phyloP scores from a whole-genome alignment of 2,888 invertebrate species.

The Agrochola lota region DNA sequence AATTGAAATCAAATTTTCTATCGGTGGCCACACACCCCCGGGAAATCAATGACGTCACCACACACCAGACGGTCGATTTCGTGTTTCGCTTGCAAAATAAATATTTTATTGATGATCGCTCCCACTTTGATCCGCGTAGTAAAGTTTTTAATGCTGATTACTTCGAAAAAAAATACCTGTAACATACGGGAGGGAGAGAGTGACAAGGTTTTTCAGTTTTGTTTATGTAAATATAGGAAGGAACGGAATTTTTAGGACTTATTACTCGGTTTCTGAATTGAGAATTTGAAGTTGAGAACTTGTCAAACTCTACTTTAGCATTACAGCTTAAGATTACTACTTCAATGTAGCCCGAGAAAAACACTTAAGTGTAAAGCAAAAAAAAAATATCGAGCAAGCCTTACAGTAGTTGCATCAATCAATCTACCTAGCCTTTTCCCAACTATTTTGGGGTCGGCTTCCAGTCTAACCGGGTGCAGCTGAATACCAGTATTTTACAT shows the following conservation, averaged over 20 bases:
- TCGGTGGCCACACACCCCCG: slow-evolving; percentile 70
- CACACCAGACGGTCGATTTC: slow-evolving; percentile 77
- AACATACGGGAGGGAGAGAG: slow-evolving; percentile 14
- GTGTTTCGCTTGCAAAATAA: slow-evolving; percentile 77
- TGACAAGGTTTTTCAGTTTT: neutral
- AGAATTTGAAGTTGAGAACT: neutral
- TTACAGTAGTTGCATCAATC: no score
- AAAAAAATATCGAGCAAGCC: no score
- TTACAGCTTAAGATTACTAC: neutral
- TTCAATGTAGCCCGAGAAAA: neutral
- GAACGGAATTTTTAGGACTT: neutral
- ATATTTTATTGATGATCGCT: slow-evolving; percentile 80
- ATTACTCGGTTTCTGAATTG: neutral
- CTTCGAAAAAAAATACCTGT: slow-evolving; percentile 38
- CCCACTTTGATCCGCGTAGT: slow-evolving; percentile 73
- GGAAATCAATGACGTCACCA: slow-evolving; percentile 82
- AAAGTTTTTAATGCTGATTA: slow-evolving; percentile 77
- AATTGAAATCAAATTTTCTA: slow-evolving; percentile 82
- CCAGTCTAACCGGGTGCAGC: no score
- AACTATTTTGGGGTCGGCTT: no score
- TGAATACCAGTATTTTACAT: no score
- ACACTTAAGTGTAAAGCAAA: no score
- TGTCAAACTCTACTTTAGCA: neutral
- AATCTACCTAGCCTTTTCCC: no score
- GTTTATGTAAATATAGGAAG: neutral